Percentiles rank a stretch among this genome's conserved stretches.
Conservation (phyloP, 2,113 vertebrate species). For the Seriola aureovittata region DNA sequence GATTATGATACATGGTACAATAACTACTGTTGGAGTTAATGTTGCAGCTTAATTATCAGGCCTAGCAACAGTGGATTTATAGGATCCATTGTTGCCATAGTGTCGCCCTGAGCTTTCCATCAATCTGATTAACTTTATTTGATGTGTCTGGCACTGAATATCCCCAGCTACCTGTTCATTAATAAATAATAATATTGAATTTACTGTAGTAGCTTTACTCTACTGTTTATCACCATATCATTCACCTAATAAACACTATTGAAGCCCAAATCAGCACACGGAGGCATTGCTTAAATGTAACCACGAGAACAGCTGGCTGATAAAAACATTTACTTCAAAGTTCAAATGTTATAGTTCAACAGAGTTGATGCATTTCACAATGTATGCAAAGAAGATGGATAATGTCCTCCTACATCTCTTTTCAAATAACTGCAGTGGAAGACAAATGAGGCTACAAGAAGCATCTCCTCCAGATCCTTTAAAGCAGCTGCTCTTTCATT, state of each 20-base stretch:
- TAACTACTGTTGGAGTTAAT: background rate
- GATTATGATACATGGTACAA: background rate
- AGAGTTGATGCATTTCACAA: background rate
- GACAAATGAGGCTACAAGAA: slow-evolving; percentile 26
- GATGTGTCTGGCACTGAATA: background rate
- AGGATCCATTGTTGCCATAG: background rate
- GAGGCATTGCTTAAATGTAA: background rate
- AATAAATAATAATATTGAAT: background rate
- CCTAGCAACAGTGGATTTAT: background rate
- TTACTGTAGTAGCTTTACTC: background rate
- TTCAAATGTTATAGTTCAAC: background rate
- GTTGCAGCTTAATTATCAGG: background rate
- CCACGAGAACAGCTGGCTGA: background rate
- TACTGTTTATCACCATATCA: background rate
- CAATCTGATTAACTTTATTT: background rate
- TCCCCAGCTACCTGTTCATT: background rate
- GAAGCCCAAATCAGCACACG: background rate
- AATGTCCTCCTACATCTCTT: slow-evolving; percentile 18
- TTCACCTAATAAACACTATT: background rate
- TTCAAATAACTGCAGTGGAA: slow-evolving; percentile 25
- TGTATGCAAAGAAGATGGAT: slow-evolving; percentile 14
- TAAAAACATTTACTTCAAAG: slow-evolving; percentile 12
- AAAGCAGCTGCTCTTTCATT: slow-evolving; percentile 44
- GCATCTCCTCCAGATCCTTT: slow-evolving; percentile 28
- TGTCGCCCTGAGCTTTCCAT: background rate